These are phyloP conservation scores for Mesocricetus auratus DNA, from an alignment of 2,113 vertebrate species.

Conservation along the genomic window DNA sequence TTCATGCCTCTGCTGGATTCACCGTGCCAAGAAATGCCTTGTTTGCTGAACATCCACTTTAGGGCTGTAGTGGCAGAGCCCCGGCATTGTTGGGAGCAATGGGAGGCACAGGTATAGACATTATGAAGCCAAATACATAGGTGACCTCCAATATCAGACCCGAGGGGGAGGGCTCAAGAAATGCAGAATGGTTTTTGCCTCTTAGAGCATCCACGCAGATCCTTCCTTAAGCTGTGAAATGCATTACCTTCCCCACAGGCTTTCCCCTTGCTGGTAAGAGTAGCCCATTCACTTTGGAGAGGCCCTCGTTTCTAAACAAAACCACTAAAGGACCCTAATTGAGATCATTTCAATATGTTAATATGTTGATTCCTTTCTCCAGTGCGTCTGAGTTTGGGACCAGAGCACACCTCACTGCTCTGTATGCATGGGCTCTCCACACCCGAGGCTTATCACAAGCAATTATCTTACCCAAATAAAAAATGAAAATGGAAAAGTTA, in stretches of 20 bases:
- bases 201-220: conserved; percentile 73
- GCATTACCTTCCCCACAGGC: conserved; percentile 74
- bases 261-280: conserved; percentile 64
- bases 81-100: not conserved
- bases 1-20: not conserved
- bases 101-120: not conserved
- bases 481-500: conserved; percentile 90
- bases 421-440: conserved; percentile 82
- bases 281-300: conserved; percentile 80
- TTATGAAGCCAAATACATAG: not conserved
- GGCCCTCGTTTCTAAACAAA: conserved; percentile 81
- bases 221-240: conserved; percentile 79
- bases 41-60: not conserved
- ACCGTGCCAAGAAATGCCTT: not conserved
- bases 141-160: not conserved
- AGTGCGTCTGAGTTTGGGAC: conserved; percentile 72
- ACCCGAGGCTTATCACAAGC: conserved; percentile 87
- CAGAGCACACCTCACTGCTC: conserved; percentile 72
- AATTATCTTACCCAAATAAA: conserved; percentile 92
- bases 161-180: not conserved
- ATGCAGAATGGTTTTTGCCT: conserved; percentile 35
- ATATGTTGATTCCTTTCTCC: conserved; percentile 80
- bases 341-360: conserved; percentile 89
- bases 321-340: conserved; percentile 83
- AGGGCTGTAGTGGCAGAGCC: not conserved